Base-by-base conservation (phyloP, 2,113 vertebrate species). In the Crotalus viridis region DNA sequence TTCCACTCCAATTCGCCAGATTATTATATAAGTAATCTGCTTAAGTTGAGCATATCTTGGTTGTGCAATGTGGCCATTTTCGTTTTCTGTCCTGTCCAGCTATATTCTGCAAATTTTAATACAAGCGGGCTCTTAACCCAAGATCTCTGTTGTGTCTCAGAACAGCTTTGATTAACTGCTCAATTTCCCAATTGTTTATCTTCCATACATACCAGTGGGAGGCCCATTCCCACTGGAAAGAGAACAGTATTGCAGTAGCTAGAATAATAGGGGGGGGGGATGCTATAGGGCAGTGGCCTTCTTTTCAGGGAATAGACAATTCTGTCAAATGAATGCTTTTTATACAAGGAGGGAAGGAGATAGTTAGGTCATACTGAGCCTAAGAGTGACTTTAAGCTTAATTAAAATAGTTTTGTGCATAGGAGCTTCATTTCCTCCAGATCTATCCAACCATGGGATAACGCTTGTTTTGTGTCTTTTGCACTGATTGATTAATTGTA, bases 171-270 rank as follows among this genome's bases (percentile, higher is more conserved):
- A 89, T 89, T 89, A 94, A 87, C 48, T 87, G 90, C 88, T 94
- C 57, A 69, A 92, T 94, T 94, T 92, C 93, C 69, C 93, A 94
- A 61, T 55, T 89, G 88, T 94, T 94, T 93, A 89, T 89, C 87
- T 87, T 91, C 64, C 52, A 85, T 69, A 89, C 93, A 91, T 93
- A 89, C 93, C 56, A 91, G 93, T 57, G 24, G 51, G 74, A 85
- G 87, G 69, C 88, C 93, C 90, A 12, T 89, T 92, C 88, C 46
- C 46, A 33, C 90, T 93, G 93, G 92, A 93, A 90, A 90, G 28
- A 39, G 56, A 90, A 87, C 89, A 86, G 88, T 33, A 85, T 56
- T 90, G 89, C 92, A 86, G 92, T 93, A 90, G 92, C 88, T 90
- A 51, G 74, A 52, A 86, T 89, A 85, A 89, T 43, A 92, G 24